Evolutionary conservation across 2,113 vertebrate species (phyloP), one percentile per base, ranked within the genome.

Genomic region (Solenodon paradoxus): DNA sequence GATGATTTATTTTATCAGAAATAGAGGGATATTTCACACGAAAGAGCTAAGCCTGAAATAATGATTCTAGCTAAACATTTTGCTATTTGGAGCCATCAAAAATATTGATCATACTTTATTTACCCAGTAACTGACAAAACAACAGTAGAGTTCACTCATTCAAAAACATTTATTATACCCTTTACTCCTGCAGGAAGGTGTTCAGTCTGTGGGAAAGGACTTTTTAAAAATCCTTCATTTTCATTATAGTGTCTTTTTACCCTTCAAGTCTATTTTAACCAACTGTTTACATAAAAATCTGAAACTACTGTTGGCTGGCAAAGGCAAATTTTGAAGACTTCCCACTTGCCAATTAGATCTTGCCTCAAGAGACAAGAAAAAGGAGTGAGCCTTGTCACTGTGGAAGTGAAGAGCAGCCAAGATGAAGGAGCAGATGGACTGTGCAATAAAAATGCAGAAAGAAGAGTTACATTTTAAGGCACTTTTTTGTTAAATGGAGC

Each of bases 401-500:
- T 94, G 96, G 88, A 71, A 97, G 96, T 90, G 97, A 97, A 93
- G 96, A 97, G 97, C 95, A 95, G 96, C 95, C 94, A 83, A 91
- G 95, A 97, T 94, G 96, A 96, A 97, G 83, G 74, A 97, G 97
- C 96, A 98, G 97, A 98, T 98, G 97, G 97, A 97, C 92, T 95
- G 92, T 96, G 96, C 97, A 98, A 94, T 97, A 96, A 98, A 98
- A 97, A 98, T 94, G 96, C 95, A 97, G 97, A 94, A 94, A 97
- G 97, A 95, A 97, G 95, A 97, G 95, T 97, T 97, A 96, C 97
- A 95, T 97, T 97, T 97, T 96, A 96, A 98, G 95, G 97, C 95
- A 97, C 96, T 97, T 97, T 97, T 96, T 97, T 92, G 96, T 97
- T 98, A 97, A 98, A 97, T 97, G 97, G 97, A 97, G 95, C 96